These are phyloP conservation scores for Bombylius discolor DNA, from an alignment of 2,888 invertebrate genomes.

Conservation along the genomic window DNA sequence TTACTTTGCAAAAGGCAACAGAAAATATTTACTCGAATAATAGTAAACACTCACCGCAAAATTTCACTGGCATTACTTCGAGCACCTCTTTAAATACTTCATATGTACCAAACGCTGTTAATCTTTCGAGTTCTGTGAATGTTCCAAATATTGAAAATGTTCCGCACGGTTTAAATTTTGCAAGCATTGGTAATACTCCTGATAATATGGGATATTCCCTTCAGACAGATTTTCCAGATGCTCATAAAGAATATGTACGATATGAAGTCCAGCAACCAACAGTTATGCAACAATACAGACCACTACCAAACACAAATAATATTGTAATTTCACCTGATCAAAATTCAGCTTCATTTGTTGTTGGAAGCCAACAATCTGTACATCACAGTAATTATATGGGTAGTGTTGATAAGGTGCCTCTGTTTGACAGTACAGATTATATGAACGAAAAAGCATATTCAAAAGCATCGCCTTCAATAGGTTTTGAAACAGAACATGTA, in stretches of 20 bases:
- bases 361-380: slow-evolving; percentile 50
- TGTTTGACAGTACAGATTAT: slow-evolving; percentile 31
- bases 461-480: too few species aligned
- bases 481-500: background rate
- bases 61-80: background rate
- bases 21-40: background rate
- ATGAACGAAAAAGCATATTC: slow-evolving; percentile 16
- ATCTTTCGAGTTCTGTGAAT: slow-evolving; percentile 1
- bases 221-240: background rate
- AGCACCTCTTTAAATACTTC: background rate
- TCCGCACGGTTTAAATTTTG: too few species aligned
- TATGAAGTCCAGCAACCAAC: slow-evolving; percentile 35
- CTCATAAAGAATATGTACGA: slow-evolving; percentile 23
- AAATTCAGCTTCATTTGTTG: slow-evolving; percentile 49
- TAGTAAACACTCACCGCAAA: background rate
- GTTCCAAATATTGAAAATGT: background rate
- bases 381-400: slow-evolving; percentile 36
- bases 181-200: background rate
- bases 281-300: slow-evolving; percentile 32
- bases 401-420: slow-evolving; percentile 39
- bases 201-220: slow-evolving; percentile 1
- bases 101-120: background rate
- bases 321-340: slow-evolving; percentile 50
- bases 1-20: slow-evolving; percentile 22
- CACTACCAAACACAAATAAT: slow-evolving; percentile 44